Evolutionary conservation across 2,797 vertebrate genomes (phyloP).

Genomic region (Enteromius radiatus): DNA sequence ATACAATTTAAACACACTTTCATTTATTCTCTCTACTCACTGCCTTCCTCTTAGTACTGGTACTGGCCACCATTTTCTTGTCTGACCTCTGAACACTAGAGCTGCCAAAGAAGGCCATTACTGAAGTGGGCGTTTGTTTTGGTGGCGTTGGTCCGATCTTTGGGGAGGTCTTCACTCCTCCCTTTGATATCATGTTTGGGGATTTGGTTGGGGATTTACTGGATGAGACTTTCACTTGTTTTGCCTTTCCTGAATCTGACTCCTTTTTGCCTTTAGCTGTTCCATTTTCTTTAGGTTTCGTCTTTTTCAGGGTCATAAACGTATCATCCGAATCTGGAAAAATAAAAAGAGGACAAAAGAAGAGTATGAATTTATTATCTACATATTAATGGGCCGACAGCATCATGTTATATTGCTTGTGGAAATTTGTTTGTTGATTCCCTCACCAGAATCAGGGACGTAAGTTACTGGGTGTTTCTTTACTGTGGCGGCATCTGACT

Average conservation of each 20-base stretch:
- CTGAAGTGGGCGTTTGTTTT: constrained; percentile 85
- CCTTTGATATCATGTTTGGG: constrained; percentile 66
- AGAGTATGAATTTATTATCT: not conserved
- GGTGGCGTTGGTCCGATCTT: constrained; percentile 72
- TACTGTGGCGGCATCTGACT: constrained; percentile 69
- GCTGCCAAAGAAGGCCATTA: constrained; percentile 88
- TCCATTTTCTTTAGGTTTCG: constrained; percentile 83
- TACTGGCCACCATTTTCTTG: constrained; percentile 91
- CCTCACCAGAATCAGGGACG: constrained; percentile 93
- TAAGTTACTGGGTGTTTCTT: constrained; percentile 87
- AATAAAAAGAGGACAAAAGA: not conserved
- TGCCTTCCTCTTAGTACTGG: constrained; percentile 87
- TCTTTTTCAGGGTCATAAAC: constrained; percentile 79
- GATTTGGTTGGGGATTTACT: constrained; percentile 72
- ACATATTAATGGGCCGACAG: not conserved
- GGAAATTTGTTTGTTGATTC: not conserved
- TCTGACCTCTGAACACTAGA: constrained; percentile 84
- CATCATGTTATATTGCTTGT: too few species aligned
- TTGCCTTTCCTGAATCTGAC: constrained; percentile 26
- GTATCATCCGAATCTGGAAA: constrained; percentile 88
- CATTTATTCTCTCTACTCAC: constrained; percentile 74
- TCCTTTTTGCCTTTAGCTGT: constrained; percentile 55
- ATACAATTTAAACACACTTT: not conserved
- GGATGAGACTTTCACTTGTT: constrained; percentile 48
- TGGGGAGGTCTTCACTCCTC: constrained; percentile 72